Evolutionary conservation across 2,113 vertebrate genomes (phyloP), one percentile per base, ranked within the genome.

Genomic region (Enhydra lutris): DNA sequence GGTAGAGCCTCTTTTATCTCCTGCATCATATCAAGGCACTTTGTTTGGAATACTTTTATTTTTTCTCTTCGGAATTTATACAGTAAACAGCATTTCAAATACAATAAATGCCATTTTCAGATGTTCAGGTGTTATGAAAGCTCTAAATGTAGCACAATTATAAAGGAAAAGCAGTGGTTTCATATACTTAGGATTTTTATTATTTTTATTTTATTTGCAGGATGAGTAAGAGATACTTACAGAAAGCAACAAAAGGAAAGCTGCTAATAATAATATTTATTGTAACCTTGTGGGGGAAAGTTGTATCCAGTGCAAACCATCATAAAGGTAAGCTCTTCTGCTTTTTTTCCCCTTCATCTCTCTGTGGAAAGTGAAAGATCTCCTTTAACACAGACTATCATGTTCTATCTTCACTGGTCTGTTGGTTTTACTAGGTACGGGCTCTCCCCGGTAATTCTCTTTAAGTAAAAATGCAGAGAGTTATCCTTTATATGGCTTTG

Each of bases 161-260:
- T 50, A 86, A 61, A 55, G 42, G n/a, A 83, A 91, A 88, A 45
- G 0, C 15, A 67, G 50, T 67, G 1, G 9, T 52, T 92, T 90
- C 39, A 73, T 50, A 59, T 71, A 61, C 71, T 97, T 78, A 95
- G 13, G 29, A 23, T 87, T 76, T 87, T 86, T 91, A 52, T 78
- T 82, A 5, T 97, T 98, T 96, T 98, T 90, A n/a, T 92, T 98
- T 94, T 97, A 34, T 96, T 98, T 98, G 15, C 98, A 99, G 99
- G 99, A 99, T 99, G 99, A 99, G 98, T 99, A 99, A 99, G 98
- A 99, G 99, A 99, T 99, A 99, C 98, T 98, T 98, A 96, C 99
- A 99, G 98, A 99, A 99, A 98, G 98, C 99, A 99, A 99, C 99
- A 98, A 99, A 99, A 99, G 99, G 99, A 97, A 99, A 99, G 99